Conservation (phyloP, 2,797 vertebrate species). For the Pelochelys cantorii region DNA sequence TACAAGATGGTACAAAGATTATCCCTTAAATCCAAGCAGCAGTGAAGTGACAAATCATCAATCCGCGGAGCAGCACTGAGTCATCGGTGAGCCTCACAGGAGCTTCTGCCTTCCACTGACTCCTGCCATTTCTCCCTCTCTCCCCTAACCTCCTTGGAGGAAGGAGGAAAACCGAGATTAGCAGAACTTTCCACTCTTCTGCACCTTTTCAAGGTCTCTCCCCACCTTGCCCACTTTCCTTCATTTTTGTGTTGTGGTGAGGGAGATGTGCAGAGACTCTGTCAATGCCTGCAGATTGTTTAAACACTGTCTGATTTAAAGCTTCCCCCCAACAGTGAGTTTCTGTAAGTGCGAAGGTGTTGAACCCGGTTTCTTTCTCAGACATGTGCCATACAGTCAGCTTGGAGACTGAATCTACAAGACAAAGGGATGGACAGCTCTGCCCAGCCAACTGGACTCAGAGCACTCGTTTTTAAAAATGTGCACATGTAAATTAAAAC, state of each 20-base stretch:
- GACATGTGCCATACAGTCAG: slow-evolving; percentile 1
- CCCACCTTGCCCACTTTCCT: slow-evolving; percentile 25
- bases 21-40: slow-evolving; percentile 91
- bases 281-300: slow-evolving; percentile 8
- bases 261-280: slow-evolving; percentile 30
- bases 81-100: slow-evolving; percentile 49
- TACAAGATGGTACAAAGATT: slow-evolving; percentile 91
- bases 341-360: background rate
- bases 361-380: background rate
- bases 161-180: slow-evolving; percentile 61
- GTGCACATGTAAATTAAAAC: slow-evolving; percentile 64
- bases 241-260: slow-evolving; percentile 32
- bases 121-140: slow-evolving; percentile 20
- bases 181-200: slow-evolving; percentile 22
- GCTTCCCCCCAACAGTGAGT: slow-evolving; percentile 13
- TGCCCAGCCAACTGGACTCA: slow-evolving; percentile 26
- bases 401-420: slow-evolving; percentile 7
- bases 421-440: background rate
- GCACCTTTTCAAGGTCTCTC: slow-evolving; percentile 50
- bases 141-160: slow-evolving; percentile 13
- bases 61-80: slow-evolving; percentile 57
- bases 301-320: background rate
- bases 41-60: slow-evolving; percentile 75
- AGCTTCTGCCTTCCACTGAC: slow-evolving; percentile 60
- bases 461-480: slow-evolving; percentile 20